Evolutionary conservation across 2,888 invertebrate genomes (phyloP), one percentile per base, ranked within the genome.

Genomic region (Drosophila nr. perissopoda): DNA sequence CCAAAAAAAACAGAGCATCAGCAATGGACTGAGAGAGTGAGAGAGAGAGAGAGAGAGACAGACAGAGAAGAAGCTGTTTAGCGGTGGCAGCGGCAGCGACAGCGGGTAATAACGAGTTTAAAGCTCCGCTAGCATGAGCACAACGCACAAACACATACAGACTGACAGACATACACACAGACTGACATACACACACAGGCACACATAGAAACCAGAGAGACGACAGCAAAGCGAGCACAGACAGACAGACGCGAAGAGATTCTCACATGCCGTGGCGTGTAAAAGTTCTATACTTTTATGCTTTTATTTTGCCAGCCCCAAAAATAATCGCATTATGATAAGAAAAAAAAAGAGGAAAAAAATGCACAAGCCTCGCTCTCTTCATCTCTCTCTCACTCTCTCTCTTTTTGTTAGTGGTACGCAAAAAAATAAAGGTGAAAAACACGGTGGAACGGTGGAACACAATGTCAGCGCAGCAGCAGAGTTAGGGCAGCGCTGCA

Each of bases 311-410:
- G 79, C 71, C 71, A 80, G 62, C 76, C 82, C 82, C 74, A 76
- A 85, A 84, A 84, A 87, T 82, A 84, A 81, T 84, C 88, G 81
- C 69, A 78, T 84, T 87, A 80, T 84, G 84, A 87, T 87, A 84
- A 84, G 82, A 64, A 79, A 72, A 71, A 70, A 70, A 62, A 63
- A 57, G 69, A 74, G 75, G 73, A 75, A 58, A 62, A 52, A 52
- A 29, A 56, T 21, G 56, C 56, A 70, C 48, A 67, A 68, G 34
- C 67, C 40, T 48, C 34, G 31, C 40, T 63, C 38, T 42, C 49
- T 52, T n/a, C 42, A n/a, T 25, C 33, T 70, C 53, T 33, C 16
- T 27, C 42, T 33, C n/a, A 18, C 42, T 51, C 27, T 33, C n/a
- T 52, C 21, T 52, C 21, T 13, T 53, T 38, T n/a, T 34, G 38